Conservation (phyloP, 2,888 invertebrate genomes). For the Scrobipalpa costella region DNA sequence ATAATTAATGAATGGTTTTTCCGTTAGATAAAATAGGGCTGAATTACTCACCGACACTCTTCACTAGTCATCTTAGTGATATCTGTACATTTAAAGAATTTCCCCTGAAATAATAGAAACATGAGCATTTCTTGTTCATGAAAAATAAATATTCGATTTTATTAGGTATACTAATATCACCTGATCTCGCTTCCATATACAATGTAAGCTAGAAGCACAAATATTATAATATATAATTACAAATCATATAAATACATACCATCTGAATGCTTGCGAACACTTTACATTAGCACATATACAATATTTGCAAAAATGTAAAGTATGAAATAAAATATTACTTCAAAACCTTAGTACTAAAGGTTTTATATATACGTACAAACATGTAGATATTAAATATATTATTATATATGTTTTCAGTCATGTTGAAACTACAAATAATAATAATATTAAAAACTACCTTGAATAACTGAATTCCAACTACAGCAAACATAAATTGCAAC, state of each 20-base stretch:
- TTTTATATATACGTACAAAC: not conserved
- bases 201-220: conserved; percentile 12
- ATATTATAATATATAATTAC: conserved; percentile 14
- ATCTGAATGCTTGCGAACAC: not conserved
- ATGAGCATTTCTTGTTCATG: not conserved
- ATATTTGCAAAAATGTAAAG: not conserved
- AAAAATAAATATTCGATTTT: not conserved
- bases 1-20: no score
- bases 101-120: conserved; percentile 86
- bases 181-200: conserved; percentile 20
- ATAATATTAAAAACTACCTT: conserved; percentile 87
- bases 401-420: not conserved
- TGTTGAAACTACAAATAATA: not conserved
- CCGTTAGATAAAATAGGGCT: no score
- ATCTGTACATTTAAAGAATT: conserved; percentile 96
- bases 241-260: conserved; percentile 6
- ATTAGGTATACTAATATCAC: conserved; percentile 8
- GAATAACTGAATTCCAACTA: conserved; percentile 99
- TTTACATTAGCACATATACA: not conserved
- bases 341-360: not conserved
- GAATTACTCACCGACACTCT: conserved; percentile 91
- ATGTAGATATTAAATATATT: not conserved
- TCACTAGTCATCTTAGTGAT: conserved; percentile 92
- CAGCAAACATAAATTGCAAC: conserved; percentile 99
- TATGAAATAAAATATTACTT: not conserved